Conservation (phyloP, 2,113 vertebrate species). For the Conger conger region DNA sequence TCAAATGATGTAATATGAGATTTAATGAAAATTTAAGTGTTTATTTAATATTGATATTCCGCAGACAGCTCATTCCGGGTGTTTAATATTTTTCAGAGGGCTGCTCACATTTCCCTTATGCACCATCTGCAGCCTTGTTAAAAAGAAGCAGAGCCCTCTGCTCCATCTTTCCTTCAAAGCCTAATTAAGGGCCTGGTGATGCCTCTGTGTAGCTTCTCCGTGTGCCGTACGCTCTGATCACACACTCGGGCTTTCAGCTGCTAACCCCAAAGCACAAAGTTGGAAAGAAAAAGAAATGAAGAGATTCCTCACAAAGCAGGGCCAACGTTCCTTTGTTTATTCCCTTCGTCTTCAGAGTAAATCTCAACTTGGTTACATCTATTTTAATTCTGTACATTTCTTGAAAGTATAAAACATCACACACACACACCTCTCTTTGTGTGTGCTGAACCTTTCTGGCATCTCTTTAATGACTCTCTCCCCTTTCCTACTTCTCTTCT, state of each 20-base stretch:
- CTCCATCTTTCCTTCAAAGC: neutral
- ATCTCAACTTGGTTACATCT: neutral
- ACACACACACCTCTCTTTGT: neutral
- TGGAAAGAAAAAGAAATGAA: neutral
- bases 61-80: neutral
- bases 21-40: neutral
- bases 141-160: neutral
- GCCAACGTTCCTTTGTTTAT: neutral
- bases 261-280: neutral
- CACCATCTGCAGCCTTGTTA: slow-evolving; percentile 1
- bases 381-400: no score
- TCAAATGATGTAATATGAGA: neutral
- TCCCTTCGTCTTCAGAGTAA: neutral
- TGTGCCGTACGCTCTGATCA: neutral
- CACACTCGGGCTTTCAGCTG: neutral
- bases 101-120: neutral
- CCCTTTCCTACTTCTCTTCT: neutral
- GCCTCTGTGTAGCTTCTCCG: neutral
- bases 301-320: neutral
- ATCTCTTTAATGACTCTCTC: neutral
- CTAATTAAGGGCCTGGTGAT: neutral
- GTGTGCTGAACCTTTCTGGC: neutral
- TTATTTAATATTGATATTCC: slow-evolving; percentile 3
- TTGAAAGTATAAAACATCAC: neutral
- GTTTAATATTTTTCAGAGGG: neutral